These are phyloP conservation scores for Lampropteryx suffumata DNA, from an alignment of 2,888 invertebrate genomes.

Conservation along the genomic window DNA sequence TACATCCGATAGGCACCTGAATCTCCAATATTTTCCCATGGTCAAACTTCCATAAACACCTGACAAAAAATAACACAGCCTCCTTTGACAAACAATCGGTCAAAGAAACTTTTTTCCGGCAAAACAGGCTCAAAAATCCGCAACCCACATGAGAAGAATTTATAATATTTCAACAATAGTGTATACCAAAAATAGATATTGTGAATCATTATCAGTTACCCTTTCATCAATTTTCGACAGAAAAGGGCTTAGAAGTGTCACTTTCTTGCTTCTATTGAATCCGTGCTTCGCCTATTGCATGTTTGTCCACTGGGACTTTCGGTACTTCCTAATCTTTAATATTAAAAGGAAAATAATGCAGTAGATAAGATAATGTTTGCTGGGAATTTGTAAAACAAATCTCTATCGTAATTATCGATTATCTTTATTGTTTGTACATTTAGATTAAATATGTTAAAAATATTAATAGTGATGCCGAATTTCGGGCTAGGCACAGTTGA, in stretches of 20 bases:
- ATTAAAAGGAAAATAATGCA: conserved; percentile 17
- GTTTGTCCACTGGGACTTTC: conserved; percentile 32
- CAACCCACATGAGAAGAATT: conserved; percentile 71
- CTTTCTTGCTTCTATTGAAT: conserved; percentile 49
- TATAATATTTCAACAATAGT: conserved; percentile 72
- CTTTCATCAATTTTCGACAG: conserved; percentile 77
- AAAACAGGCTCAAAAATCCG: conserved; percentile 67
- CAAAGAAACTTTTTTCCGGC: conserved; percentile 74
- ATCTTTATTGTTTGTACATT: conserved; percentile 2
- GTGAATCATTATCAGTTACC: conserved; percentile 72
- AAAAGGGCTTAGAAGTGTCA: conserved; percentile 80
- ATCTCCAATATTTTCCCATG: conserved; percentile 79
- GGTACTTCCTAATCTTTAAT: conserved; percentile 14
- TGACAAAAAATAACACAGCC: conserved; percentile 72
- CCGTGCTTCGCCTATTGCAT: conserved; percentile 36
- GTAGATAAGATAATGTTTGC: conserved; percentile 21
- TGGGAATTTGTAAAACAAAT: conserved; percentile 21
- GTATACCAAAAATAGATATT: conserved; percentile 75
- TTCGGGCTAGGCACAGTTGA: neutral
- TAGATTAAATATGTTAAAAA: conserved; percentile 1
- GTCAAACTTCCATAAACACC: conserved; percentile 79
- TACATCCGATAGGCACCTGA: conserved; percentile 75
- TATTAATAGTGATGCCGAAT: neutral
- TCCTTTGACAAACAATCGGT: conserved; percentile 79
- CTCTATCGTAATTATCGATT: conserved; percentile 12